A percentile compares a stretch with the other conserved stretches of the same genome.
Conservation (phyloP, 2,797 vertebrate genomes). For the Leuciscus waleckii region DNA sequence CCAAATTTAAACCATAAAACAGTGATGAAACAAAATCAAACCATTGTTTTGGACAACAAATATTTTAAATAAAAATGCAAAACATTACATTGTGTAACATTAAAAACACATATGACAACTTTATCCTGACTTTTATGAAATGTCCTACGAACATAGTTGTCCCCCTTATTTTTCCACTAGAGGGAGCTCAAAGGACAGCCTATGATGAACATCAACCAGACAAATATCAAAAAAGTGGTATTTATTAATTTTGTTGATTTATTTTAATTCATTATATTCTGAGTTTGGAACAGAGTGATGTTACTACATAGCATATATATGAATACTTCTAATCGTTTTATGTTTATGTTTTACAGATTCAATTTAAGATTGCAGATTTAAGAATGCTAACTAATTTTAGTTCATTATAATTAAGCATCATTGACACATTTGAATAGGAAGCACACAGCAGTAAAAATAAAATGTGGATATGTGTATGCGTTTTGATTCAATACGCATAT, state of each 20-base stretch:
- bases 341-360: neutral
- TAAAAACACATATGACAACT: neutral
- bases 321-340: neutral
- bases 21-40: neutral
- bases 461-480: neutral
- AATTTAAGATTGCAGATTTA: neutral
- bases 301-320: neutral
- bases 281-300: neutral
- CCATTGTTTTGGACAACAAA: neutral
- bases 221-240: neutral
- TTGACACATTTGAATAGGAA: neutral
- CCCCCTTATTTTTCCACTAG: constrained; percentile 45
- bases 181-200: constrained; percentile 49
- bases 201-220: neutral
- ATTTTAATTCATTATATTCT: neutral
- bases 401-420: too few relatives aligned
- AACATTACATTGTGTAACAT: neutral
- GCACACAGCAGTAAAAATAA: neutral
- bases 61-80: neutral
- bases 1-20: neutral
- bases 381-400: too few relatives aligned
- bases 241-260: neutral
- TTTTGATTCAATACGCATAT: neutral
- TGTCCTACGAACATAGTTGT: neutral
- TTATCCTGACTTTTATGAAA: neutral